A percentile compares a stretch with the other conserved stretches of the same genome.
Conservation (phyloP, 2,797 vertebrate genomes). For the Anableps anableps region DNA sequence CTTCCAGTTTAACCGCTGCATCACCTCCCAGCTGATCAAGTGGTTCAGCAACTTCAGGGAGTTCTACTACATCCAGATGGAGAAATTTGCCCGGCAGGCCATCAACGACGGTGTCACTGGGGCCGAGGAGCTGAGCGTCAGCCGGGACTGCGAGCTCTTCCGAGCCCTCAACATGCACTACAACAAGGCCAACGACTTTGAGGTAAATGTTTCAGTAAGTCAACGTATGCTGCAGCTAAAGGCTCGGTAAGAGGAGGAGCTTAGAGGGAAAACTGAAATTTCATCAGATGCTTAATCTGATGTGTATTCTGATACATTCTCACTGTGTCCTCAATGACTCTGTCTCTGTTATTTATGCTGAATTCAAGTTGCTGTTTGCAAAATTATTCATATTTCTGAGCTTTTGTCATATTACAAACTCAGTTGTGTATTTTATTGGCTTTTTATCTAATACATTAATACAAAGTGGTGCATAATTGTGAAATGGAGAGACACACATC, state of each 20-base stretch:
- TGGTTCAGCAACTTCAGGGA: slow-evolving; percentile 99
- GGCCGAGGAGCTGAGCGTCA: slow-evolving; percentile 92
- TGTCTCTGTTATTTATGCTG: slow-evolving; percentile 29
- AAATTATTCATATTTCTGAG: background rate
- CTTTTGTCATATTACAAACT: background rate
- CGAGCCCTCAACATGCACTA: slow-evolving; percentile 99
- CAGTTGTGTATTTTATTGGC: background rate
- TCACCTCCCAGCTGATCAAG: slow-evolving; percentile 99
- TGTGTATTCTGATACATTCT: slow-evolving; percentile 50
- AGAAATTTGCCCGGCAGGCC: slow-evolving; percentile 97
- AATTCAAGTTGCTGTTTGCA: slow-evolving; percentile 43
- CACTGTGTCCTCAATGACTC: slow-evolving; percentile 50
- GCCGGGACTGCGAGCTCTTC: slow-evolving; percentile 98
- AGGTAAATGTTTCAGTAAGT: slow-evolving; percentile 82
- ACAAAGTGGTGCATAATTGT: background rate
- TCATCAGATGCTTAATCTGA: slow-evolving; percentile 52
- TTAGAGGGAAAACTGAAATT: slow-evolving; percentile 25
- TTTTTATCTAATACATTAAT: background rate
- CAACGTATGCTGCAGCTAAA: background rate
- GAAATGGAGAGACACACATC: background rate
- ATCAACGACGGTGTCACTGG: slow-evolving; percentile 96
- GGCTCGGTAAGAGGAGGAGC: slow-evolving; percentile 17
- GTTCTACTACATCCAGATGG: slow-evolving; percentile 99
- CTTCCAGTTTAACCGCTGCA: slow-evolving; percentile 98
- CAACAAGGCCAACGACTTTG: slow-evolving; percentile 99